Base-by-base conservation (phyloP, 2,797 vertebrate genomes). In the Apogon hyalosoma region DNA sequence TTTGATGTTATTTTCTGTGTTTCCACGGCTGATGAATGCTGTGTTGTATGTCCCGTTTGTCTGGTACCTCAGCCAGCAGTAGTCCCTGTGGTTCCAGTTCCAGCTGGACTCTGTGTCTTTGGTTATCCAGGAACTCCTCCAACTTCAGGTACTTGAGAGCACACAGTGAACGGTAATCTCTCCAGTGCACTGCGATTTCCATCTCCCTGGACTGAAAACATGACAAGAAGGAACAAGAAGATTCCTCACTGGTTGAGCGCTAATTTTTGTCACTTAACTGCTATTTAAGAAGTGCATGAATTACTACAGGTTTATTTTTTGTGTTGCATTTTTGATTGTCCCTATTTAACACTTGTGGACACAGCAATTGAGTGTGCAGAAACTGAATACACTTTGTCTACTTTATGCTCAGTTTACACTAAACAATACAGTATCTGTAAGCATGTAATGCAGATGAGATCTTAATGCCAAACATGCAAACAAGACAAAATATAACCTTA, bases 111-210 rank as follows among this genome's bases (percentile, higher is more conserved):
- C 88, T 69, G 67, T 97, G 96, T 58, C 92, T 93, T 77, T 96
- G 95, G 65, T 97, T 96, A 87, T 97, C 96, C 84, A 97, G 88
- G 86, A 96, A 97, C 78, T 97, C 96, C 69, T 97, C 96, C 90
- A 97, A 83, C 85, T 96, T 96, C 53, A 97, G 92, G 82, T 96
- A 97, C 86, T 97, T 97, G 16, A 97, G 90, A 16, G 95, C 96
- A 19, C 96, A 97, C 56, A 97, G 91, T 38, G 95, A 96, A 63
- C 96, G 93, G 51, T 93, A 96, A 76, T 97, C 96, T 64, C 90
- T 91, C 94, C 96, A 96, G 90, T 97, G 95, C 45, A 97, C 94
- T 0, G 94, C 94, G 0, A 97, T 91, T 91, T 97, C 95, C 92
- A 97, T 93, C 83, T 97, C 90, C 82, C 84, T 73, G 60, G 88